phyloP scores from a whole-genome alignment of 1,140 invertebrate species.

The Episyrphus balteatus region DNA sequence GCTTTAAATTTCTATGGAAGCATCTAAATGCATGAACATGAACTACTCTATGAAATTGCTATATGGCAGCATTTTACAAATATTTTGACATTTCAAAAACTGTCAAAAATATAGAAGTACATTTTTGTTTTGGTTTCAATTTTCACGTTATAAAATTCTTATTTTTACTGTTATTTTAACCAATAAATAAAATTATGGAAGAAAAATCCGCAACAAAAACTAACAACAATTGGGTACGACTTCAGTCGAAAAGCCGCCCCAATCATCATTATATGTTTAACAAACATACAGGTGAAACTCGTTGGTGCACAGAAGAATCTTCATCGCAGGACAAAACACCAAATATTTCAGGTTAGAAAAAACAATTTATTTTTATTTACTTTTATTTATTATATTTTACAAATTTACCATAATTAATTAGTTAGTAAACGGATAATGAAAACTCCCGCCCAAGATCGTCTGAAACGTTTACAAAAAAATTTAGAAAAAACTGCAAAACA shows the following conservation, averaged over 20 bases:
- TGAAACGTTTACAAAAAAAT: slow-evolving; percentile 20
- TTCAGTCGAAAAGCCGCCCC: slow-evolving; percentile 3
- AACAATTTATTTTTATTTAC: too few species aligned
- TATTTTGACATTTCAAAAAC: too few species aligned
- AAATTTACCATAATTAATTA: neutral
- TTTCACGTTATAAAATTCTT: too few species aligned
- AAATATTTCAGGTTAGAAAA: neutral
- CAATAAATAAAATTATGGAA: too few species aligned
- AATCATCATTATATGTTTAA: slow-evolving; percentile 9
- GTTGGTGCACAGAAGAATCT: slow-evolving; percentile 2
- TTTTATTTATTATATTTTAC: neutral
- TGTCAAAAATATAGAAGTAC: too few species aligned
- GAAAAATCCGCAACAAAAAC: neutral
- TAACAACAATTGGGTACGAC: slow-evolving; percentile 6
- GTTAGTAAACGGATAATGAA: neutral
- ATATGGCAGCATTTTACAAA: too few species aligned
- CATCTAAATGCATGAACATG: too few species aligned
- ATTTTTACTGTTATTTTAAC: too few species aligned
- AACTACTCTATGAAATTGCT: too few species aligned
- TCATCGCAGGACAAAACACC: neutral
- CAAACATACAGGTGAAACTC: slow-evolving; percentile 6
- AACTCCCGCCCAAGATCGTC: slow-evolving; percentile 19
- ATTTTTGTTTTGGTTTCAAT: too few species aligned
- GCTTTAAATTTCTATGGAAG: too few species aligned
- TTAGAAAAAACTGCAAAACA: slow-evolving; percentile 9